Conservation (phyloP, 2,797 vertebrate species). For the Schizopygopsis pylzovi region DNA sequence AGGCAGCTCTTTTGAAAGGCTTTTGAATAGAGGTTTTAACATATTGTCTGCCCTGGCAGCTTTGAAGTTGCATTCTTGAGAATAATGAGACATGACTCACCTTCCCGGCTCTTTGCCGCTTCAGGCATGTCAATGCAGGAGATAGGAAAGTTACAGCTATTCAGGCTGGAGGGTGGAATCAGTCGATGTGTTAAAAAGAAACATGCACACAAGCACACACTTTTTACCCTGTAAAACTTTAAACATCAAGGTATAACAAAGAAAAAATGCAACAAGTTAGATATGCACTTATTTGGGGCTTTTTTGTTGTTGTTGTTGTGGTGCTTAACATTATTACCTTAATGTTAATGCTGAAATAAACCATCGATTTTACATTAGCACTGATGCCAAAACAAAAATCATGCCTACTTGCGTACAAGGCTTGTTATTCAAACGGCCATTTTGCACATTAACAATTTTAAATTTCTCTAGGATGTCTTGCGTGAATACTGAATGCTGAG, state of each 20-base stretch:
- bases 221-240: not conserved
- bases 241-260: not conserved
- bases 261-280: not conserved
- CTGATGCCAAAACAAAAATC: not conserved
- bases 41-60: conserved; percentile 47
- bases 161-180: not conserved
- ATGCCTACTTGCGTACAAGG: not conserved
- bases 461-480: not conserved
- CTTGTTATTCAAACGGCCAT: conserved; percentile 3
- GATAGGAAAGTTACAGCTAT: conserved; percentile 23
- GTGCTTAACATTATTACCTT: not conserved
- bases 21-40: conserved; percentile 41
- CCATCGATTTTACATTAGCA: not conserved
- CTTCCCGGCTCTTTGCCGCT: not conserved
- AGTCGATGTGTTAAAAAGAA: not conserved
- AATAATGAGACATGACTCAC: conserved; percentile 59
- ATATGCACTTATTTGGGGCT: not conserved
- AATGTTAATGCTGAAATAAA: not conserved
- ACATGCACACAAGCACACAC: not conserved
- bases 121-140: conserved; percentile 26
- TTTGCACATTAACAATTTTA: conserved; percentile 17
- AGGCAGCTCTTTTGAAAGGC: conserved; percentile 2
- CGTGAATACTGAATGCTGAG: not conserved
- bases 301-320: not conserved
- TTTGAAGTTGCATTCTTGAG: conserved; percentile 53